These are phyloP conservation scores for Gymnocypris eckloni DNA, from an alignment of 2,797 vertebrate species.

Conservation along the genomic window DNA sequence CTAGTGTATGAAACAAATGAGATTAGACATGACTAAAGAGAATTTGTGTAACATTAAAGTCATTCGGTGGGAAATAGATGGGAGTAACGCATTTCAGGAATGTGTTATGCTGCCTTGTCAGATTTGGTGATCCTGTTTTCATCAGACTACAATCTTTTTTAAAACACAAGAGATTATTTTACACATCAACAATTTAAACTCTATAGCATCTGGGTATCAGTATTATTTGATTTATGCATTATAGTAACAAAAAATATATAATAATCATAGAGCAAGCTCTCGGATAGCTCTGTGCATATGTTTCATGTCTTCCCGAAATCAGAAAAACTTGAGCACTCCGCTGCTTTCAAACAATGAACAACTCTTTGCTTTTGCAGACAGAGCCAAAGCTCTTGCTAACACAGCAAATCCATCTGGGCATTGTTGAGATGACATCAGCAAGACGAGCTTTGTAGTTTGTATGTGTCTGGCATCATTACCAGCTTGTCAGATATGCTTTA, in stretches of 20 bases:
- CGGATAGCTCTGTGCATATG: not conserved
- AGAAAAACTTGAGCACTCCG: not conserved
- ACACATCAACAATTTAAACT: not conserved
- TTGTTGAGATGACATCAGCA: conserved; percentile 40
- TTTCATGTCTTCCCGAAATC: not conserved
- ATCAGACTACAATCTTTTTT: not conserved
- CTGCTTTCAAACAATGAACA: not conserved
- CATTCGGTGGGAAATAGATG: not conserved
- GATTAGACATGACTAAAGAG: not conserved
- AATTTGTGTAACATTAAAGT: not conserved
- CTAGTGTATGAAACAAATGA: not conserved
- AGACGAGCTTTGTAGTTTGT: conserved; percentile 29
- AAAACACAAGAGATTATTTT: not conserved
- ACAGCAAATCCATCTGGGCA: conserved; percentile 20
- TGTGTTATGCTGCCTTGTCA: not conserved
- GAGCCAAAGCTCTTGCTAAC: conserved; percentile 25
- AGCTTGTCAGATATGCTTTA: conserved; percentile 50
- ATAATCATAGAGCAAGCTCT: not conserved
- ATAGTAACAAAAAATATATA: not conserved
- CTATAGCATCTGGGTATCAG: not conserved
- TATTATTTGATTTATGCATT: not conserved
- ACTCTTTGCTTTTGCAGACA: not conserved
- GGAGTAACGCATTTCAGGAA: not conserved
- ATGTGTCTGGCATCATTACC: conserved; percentile 48
- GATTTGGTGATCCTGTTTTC: not conserved